These are phyloP conservation scores for Callithrix jacchus DNA, from an alignment of 2,113 vertebrate species.

Conservation along the genomic window DNA sequence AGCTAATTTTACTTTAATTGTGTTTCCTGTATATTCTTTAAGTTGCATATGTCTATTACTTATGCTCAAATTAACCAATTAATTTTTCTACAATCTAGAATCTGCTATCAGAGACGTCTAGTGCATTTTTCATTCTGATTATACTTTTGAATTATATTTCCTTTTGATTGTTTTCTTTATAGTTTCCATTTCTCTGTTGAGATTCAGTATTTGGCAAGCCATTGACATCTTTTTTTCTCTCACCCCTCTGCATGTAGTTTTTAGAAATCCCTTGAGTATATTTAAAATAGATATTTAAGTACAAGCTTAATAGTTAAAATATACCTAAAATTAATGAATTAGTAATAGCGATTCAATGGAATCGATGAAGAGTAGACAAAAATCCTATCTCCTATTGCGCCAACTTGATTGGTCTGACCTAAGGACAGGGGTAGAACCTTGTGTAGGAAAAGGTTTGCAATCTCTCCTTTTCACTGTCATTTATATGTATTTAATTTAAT, in stretches of 20 bases:
- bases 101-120: neutral
- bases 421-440: neutral
- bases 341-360: neutral
- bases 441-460: neutral
- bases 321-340: neutral
- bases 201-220: neutral
- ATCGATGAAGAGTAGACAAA: neutral
- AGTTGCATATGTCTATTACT: neutral
- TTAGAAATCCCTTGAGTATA: neutral
- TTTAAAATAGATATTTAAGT: neutral
- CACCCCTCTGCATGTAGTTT: neutral
- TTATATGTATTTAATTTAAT: neutral
- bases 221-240: neutral
- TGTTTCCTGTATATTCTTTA: neutral
- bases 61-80: neutral
- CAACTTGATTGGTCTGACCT: neutral
- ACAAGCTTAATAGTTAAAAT: no score
- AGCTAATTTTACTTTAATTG: neutral
- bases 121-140: neutral
- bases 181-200: neutral
- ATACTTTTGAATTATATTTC: neutral
- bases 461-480: neutral
- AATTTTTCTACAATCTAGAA: neutral
- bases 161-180: neutral
- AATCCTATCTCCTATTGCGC: neutral